Evolutionary conservation across 2,888 invertebrate species (phyloP), one percentile per base, ranked within the genome.

Genomic region (Andrena chrysosceles): DNA sequence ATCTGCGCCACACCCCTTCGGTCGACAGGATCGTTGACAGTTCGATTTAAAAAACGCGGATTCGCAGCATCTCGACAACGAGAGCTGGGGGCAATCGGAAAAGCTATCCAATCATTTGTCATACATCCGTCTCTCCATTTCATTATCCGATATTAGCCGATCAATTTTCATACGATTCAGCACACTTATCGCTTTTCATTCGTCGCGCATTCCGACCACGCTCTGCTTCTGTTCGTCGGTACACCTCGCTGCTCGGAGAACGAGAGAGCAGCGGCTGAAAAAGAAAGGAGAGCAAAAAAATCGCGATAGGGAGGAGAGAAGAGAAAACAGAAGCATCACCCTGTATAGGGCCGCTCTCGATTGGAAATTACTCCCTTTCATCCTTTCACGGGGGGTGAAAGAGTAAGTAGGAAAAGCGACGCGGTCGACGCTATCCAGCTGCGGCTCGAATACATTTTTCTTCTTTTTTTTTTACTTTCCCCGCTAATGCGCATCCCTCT

Each of bases 361-460:
- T 89, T 89, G 89, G 87, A 89, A 89, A 89, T 89, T 89, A 89
- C 84, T 89, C 87, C 77, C 88, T 88, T 89, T 89, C 85, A 88
- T 86, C 83, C 84, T 77, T 88, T 89, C 87, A 87, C 86, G 52
- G 77, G 23, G 23, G 83, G 79, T 82, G 86, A 89, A 86, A 85
- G 87, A 86, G 81, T 74, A 89, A 88, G 89, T 80, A 88, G 83
- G 85, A 87, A 89, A 82, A 83, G 80, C 78, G 77, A 81, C 70
- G 77, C 81, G 52, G 69, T 71, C 77, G 69, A 74, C 72, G 60
- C 70, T 74, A 74, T 74, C 82, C 82, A 67, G 67, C 66, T 82
- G 70, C 63, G 70, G 71, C 71, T 71, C 83, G 68, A 72, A 76
- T 79, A 83, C 71, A 62, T 71, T 77, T 66, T 60, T 78, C 67